Percentiles rank a stretch among this genome's conserved stretches.
phyloP scores from a whole-genome alignment of 35 echinoderm and acorn worm species.

The Anneissia japonica region DNA sequence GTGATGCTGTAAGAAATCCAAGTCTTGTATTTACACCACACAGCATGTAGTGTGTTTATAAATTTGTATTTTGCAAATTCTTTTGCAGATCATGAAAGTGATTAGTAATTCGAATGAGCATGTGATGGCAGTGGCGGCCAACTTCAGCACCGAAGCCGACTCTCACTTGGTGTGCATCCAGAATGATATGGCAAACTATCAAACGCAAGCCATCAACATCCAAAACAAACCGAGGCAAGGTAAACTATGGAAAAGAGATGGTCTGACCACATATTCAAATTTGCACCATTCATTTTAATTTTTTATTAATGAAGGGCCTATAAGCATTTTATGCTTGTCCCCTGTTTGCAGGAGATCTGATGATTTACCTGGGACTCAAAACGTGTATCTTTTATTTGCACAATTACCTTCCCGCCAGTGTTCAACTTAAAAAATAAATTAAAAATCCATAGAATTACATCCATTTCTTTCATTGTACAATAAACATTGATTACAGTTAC shows the following conservation, averaged over 20 bases:
- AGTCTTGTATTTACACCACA: neutral
- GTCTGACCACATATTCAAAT: neutral
- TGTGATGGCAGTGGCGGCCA: slow-evolving; percentile 92
- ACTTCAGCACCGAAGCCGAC: slow-evolving; percentile 88
- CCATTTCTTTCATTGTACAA: too few species aligned
- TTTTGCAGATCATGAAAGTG: slow-evolving; percentile 88
- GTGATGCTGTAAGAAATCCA: neutral
- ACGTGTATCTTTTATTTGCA: too few species aligned
- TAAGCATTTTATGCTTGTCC: too few species aligned
- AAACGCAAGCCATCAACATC: slow-evolving; percentile 97
- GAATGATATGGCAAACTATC: slow-evolving; percentile 83
- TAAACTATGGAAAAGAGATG: neutral
- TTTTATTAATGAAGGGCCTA: too few species aligned
- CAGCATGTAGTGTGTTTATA: neutral
- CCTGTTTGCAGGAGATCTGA: too few species aligned
- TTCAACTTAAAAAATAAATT: too few species aligned
- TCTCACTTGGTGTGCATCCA: slow-evolving; percentile 98
- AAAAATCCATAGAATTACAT: too few species aligned
- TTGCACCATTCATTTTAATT: too few species aligned
- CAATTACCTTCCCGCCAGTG: too few species aligned
- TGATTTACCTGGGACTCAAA: too few species aligned
- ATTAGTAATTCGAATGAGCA: slow-evolving; percentile 98
- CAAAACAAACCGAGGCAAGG: slow-evolving; percentile 99
- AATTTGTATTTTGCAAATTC: neutral
- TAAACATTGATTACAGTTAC: slow-evolving; percentile 34